A percentile compares a stretch with the other conserved stretches of the same genome.
Evolutionary conservation across 1,140 invertebrate species (phyloP).

Genomic region (Papilio polytes): DNA sequence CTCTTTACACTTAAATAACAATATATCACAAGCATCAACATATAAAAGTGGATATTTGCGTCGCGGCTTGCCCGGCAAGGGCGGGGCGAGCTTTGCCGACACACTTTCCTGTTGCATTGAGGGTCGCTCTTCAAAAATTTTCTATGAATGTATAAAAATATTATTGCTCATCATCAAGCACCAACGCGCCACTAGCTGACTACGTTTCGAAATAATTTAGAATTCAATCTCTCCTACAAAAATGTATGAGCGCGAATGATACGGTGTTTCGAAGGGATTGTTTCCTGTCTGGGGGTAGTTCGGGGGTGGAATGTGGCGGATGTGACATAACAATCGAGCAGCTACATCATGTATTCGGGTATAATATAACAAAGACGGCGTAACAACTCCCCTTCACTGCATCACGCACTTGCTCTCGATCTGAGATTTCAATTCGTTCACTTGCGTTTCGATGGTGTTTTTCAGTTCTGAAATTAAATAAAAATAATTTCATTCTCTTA

Average conservation of each 20-base stretch:
- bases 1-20: constrained; percentile 83
- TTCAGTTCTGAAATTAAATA: constrained; percentile 92
- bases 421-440: constrained; percentile 96
- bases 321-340: constrained; percentile 71
- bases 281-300: constrained; percentile 37
- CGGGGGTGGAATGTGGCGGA: constrained; percentile 49
- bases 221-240: constrained; percentile 73
- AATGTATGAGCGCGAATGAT: constrained; percentile 70
- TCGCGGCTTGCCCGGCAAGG: constrained; percentile 43
- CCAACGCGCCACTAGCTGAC: constrained; percentile 81
- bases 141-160: constrained; percentile 83
- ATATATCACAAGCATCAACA: constrained; percentile 83
- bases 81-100: constrained; percentile 47
- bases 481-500: constrained; percentile 43
- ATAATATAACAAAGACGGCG: constrained; percentile 47
- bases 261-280: constrained; percentile 52
- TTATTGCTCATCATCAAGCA: constrained; percentile 83
- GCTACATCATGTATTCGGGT: constrained; percentile 79
- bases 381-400: constrained; percentile 85
- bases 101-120: constrained; percentile 47
- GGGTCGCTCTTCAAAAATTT: constrained; percentile 66
- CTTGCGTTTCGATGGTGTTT: constrained; percentile 97
- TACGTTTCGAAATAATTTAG: constrained; percentile 78
- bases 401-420: constrained; percentile 97
- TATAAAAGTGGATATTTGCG: constrained; percentile 64